A percentile compares a stretch with the other conserved stretches of the same genome.
Evolutionary conservation across 2,113 vertebrate species (phyloP).

Genomic region (Triplophysa tibetana): DNA sequence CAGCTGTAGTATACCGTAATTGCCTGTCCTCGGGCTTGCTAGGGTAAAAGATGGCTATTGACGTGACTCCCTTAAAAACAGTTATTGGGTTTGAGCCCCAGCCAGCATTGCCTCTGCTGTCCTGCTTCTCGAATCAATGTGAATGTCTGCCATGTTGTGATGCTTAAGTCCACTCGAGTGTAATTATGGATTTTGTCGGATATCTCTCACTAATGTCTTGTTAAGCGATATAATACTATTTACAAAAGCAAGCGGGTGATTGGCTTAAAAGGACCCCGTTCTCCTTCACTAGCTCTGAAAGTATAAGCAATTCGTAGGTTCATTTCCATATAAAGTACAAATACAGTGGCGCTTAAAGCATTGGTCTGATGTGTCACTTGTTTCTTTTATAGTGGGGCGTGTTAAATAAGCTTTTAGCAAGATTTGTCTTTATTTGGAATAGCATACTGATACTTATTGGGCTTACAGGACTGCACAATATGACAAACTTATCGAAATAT

Average conservation of each 20-base stretch:
- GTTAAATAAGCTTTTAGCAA: too few species aligned
- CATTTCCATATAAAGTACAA: background rate
- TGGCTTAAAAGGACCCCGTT: background rate
- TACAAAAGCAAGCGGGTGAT: slow-evolving; percentile 19
- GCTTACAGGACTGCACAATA: too few species aligned
- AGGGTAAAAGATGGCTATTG: slow-evolving; percentile 39
- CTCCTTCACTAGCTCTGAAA: background rate
- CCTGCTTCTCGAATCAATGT: slow-evolving; percentile 11
- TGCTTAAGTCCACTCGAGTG: background rate
- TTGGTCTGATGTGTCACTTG: too few species aligned
- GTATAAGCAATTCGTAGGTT: background rate
- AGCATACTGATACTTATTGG: too few species aligned
- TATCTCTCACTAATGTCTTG: slow-evolving; percentile 17
- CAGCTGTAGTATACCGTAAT: slow-evolving; percentile 10
- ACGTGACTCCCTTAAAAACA: slow-evolving; percentile 37
- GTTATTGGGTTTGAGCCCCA: slow-evolving; percentile 26
- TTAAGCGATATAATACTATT: background rate
- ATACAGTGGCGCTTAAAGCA: too few species aligned
- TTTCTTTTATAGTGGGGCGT: too few species aligned
- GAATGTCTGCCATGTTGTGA: slow-evolving; percentile 9
- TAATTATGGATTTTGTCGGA: slow-evolving; percentile 25
- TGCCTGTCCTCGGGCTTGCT: slow-evolving; percentile 8
- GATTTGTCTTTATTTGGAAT: too few species aligned
- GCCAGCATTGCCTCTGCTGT: background rate
- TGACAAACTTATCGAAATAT: too few species aligned